Percentiles rank a stretch among this genome's conserved stretches.
phyloP scores from a whole-genome alignment of 2,888 invertebrate genomes.

The Charanyca ferruginea region DNA sequence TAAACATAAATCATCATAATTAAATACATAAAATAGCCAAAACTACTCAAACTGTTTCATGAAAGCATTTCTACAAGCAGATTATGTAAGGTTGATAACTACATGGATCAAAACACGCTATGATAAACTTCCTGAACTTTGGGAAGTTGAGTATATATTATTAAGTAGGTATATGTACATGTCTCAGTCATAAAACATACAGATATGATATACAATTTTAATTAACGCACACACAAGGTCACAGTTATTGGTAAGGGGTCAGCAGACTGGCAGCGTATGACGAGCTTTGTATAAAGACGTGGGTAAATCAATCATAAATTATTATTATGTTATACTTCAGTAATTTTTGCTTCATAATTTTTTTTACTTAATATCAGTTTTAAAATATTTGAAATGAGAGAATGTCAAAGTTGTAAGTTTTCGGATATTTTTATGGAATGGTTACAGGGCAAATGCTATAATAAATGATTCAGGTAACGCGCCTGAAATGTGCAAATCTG shows the following conservation, averaged over 20 bases:
- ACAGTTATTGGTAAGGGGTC: conserved; percentile 81
- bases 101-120: conserved; percentile 63
- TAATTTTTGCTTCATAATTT: conserved; percentile 24
- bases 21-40: conserved; percentile 89
- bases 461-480: conserved; percentile 60
- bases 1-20: conserved; percentile 35
- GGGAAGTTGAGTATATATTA: conserved; percentile 75
- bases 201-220: conserved; percentile 57
- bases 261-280: conserved; percentile 90
- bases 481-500: conserved; percentile 41
- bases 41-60: conserved; percentile 78
- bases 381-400: conserved; percentile 14
- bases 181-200: conserved; percentile 63
- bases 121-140: conserved; percentile 78
- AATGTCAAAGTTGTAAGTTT: conserved; percentile 38
- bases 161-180: conserved; percentile 56
- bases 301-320: conserved; percentile 57
- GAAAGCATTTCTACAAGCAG: conserved; percentile 77
- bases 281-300: conserved; percentile 81
- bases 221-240: conserved; percentile 67
- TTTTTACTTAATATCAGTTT: conserved; percentile 19
- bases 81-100: conserved; percentile 53
- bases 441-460: conserved; percentile 62
- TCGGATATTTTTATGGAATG: conserved; percentile 51
- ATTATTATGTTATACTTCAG: conserved; percentile 13